Conservation (phyloP, 2,113 vertebrate genomes). For the Origma solitaria region DNA sequence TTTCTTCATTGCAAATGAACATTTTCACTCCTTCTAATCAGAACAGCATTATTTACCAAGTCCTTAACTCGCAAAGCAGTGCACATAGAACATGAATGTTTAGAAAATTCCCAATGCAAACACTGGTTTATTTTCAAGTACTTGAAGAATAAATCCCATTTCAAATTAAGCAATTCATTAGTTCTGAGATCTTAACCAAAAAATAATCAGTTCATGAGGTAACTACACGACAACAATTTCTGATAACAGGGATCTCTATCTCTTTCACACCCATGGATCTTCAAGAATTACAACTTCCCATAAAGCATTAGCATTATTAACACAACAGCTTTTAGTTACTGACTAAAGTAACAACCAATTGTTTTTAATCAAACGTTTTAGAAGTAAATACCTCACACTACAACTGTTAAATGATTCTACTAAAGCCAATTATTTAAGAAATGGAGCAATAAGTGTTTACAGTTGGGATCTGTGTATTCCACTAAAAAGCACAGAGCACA, state of each 20-base stretch:
- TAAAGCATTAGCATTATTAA: neutral
- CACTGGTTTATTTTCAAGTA: neutral
- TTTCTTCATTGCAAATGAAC: neutral
- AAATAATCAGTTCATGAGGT: neutral
- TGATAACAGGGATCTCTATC: neutral
- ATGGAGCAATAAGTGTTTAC: neutral
- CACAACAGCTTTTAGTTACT: neutral
- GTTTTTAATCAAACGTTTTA: neutral
- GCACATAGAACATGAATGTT: accelerated
- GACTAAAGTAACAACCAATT: neutral
- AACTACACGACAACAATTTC: neutral
- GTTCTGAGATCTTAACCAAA: neutral
- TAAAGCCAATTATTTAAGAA: neutral
- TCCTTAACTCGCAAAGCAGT: neutral
- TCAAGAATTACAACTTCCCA: neutral
- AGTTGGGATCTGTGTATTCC: accelerated
- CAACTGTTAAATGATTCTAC: neutral
- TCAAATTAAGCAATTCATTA: neutral
- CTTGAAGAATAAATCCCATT: neutral
- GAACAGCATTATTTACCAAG: neutral
- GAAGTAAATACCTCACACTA: neutral
- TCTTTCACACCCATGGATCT: neutral
- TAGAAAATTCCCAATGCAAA: neutral
- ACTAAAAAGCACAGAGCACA: neutral
- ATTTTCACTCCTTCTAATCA: neutral